These are phyloP conservation scores for Probosciger aterrimus DNA, from an alignment of 2,113 vertebrate species.

Conservation along the genomic window DNA sequence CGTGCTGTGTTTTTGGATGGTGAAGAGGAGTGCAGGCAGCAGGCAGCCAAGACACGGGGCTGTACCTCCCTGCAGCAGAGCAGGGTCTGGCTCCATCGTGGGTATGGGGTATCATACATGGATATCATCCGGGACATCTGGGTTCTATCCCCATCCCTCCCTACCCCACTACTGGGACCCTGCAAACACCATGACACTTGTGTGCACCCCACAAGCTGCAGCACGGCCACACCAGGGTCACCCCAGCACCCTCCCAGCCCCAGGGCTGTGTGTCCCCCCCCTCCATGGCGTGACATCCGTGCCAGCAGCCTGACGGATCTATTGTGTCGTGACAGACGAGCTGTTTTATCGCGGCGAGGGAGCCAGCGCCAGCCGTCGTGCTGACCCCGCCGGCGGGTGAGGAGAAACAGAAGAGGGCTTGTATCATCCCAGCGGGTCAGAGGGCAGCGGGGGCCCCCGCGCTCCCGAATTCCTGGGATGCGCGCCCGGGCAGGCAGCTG, in stretches of 20 bases:
- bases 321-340: conserved; percentile 69
- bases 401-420: conserved; percentile 84
- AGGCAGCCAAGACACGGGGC: neutral
- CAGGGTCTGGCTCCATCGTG: neutral
- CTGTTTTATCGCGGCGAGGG: conserved; percentile 52
- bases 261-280: neutral
- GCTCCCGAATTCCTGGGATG: conserved; percentile 76
- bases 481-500: conserved; percentile 77
- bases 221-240: accelerated
- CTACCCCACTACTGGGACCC: neutral
- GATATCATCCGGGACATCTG: neutral
- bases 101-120: neutral
- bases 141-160: neutral
- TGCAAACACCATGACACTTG: neutral
- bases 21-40: neutral
- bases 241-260: neutral
- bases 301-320: conserved; percentile 18
- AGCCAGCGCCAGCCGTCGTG: conserved; percentile 38
- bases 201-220: neutral
- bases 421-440: conserved; percentile 77
- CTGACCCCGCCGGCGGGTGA: conserved; percentile 80
- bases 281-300: neutral
- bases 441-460: conserved; percentile 73
- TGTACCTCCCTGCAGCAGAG: neutral
- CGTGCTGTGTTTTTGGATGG: neutral